Evolutionary conservation across 2,113 vertebrate species (phyloP), one percentile per base, ranked within the genome.

Genomic region (Psittacus erithacus): DNA sequence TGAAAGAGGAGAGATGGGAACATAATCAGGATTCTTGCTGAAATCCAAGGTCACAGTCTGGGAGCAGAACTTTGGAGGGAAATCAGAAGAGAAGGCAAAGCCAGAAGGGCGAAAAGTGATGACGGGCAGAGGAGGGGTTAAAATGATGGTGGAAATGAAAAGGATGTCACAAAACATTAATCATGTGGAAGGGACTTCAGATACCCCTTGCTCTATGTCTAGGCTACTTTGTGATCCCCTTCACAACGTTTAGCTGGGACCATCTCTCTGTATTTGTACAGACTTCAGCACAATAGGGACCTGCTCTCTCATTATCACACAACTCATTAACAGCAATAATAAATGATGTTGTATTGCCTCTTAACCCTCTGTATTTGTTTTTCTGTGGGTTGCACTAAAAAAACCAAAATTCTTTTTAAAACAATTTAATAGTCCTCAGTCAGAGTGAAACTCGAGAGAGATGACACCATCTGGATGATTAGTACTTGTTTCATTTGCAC

Each of bases 391-490:
- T 93, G 75, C 49, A 65, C 65, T 71, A 82, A 93, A 88, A 95
- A 91, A 67, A 90, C 91, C 25, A 59, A 81, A 91, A 90, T 70
- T 84, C 19, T 9, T 14, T 19, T 17, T 11, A 17, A 59, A 86
- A 29, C 82, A 92, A 82, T 88, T 94, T 95, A 96, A 97, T 79
- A 95, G 92, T 95, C 79, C 53, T 91, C 93, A 92, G 74, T 85
- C 93, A 94, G 53, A 88, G 17, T 53, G 79, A 75, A 94, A 90
- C 74, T 94, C 93, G 0, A 2, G 95, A 96, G 97, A 96, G 90
- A 93, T 94, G 94, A 96, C 95, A 97, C 95, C 94, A 96, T 92
- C 92, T 96, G 92, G 95, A 93, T 97, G 96, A 96, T 97, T 96
- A 97, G 92, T 96, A 88, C 80, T 96, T 96, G 94, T 96, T 95